These are phyloP conservation scores for Brachionus asplanchnoidis DNA, from an alignment of 1,140 invertebrate species.

Conservation along the genomic window DNA sequence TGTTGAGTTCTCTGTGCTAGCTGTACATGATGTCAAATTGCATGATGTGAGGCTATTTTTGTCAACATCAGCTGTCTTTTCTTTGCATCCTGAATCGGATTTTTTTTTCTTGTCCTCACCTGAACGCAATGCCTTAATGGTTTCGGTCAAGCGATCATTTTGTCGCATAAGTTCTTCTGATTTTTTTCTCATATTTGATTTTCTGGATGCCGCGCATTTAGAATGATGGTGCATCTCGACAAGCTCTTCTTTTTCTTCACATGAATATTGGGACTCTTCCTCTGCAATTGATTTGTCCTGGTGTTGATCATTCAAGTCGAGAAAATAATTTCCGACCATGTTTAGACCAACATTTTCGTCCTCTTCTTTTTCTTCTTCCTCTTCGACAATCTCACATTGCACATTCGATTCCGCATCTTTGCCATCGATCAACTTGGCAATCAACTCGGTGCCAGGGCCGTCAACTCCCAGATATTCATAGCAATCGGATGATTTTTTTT, in stretches of 20 bases:
- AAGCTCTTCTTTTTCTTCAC: not conserved
- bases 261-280: not conserved
- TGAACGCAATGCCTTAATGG: not conserved
- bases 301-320: not conserved
- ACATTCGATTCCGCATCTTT: not conserved
- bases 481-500: not conserved
- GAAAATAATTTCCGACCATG: not conserved
- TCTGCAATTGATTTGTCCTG: not conserved
- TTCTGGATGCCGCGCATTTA: not conserved
- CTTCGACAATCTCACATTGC: not conserved
- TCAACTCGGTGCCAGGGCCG: conserved; percentile 6
- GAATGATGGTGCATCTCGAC: not conserved
- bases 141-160: conserved; percentile 8
- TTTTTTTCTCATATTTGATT: not conserved
- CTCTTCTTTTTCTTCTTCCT: not conserved
- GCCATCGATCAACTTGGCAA: not conserved
- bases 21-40: too few species aligned
- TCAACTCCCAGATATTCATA: not conserved
- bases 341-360: not conserved
- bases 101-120: not conserved
- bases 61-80: too few species aligned
- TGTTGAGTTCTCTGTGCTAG: too few species aligned
- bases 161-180: not conserved
- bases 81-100: too few species aligned
- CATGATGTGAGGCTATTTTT: too few species aligned